Evolutionary conservation across 2,797 vertebrate species (phyloP).

Genomic region (Urosaurus nigricauda): DNA sequence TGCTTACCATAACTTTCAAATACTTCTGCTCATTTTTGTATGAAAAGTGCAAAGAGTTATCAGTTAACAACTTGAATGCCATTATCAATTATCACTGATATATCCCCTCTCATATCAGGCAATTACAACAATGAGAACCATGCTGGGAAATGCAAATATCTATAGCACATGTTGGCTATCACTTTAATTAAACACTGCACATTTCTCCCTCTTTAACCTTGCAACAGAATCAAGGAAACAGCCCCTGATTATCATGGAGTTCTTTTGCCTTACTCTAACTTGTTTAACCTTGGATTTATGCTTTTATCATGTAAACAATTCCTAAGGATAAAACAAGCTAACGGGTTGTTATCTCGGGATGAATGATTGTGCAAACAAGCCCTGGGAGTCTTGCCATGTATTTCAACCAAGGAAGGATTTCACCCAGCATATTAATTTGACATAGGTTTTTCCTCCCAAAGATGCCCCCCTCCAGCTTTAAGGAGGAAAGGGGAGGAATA

Average conservation of each 20-base stretch:
- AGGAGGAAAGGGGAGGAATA: slow-evolving; percentile 51
- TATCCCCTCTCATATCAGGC: slow-evolving; percentile 6
- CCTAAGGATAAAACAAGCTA: slow-evolving; percentile 34
- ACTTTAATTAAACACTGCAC: slow-evolving; percentile 19
- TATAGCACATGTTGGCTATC: background rate
- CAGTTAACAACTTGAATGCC: background rate
- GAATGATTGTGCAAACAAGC: slow-evolving; percentile 26
- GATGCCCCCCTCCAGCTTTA: slow-evolving; percentile 36
- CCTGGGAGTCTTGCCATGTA: slow-evolving; percentile 31
- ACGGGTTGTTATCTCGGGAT: slow-evolving; percentile 33
- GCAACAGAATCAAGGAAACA: background rate
- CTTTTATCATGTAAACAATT: slow-evolving; percentile 37
- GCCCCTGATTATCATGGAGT: background rate
- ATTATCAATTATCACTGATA: slow-evolving; percentile 13
- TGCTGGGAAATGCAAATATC: slow-evolving; percentile 26
- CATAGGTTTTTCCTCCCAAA: slow-evolving; percentile 28
- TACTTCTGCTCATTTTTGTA: background rate
- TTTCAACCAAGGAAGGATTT: slow-evolving; percentile 19
- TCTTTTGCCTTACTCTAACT: slow-evolving; percentile 21
- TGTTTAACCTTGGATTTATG: slow-evolving; percentile 38
- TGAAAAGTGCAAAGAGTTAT: background rate
- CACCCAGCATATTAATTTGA: slow-evolving; percentile 13
- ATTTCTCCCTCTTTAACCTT: slow-evolving; percentile 15
- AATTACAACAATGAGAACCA: background rate
- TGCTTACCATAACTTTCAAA: background rate